phyloP scores from a whole-genome alignment of 2,113 vertebrate genomes.

The Atrichornis clamosus region DNA sequence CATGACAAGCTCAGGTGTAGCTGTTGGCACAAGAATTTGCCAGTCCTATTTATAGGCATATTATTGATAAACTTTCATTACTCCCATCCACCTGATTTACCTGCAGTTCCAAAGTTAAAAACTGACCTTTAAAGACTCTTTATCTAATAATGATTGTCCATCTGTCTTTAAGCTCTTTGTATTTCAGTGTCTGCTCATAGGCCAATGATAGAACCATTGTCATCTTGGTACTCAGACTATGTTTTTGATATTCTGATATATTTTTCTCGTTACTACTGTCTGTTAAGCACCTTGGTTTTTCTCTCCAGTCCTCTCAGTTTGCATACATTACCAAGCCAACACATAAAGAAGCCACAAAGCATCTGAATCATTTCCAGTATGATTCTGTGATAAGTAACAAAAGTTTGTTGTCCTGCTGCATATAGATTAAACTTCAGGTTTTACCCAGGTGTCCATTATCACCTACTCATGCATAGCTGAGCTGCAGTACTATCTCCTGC shows the following conservation, averaged over 20 bases:
- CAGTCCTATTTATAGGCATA: neutral
- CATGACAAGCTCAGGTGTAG: neutral
- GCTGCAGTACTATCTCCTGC: neutral
- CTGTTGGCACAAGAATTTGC: neutral
- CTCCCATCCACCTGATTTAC: neutral
- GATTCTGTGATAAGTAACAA: neutral
- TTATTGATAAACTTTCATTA: neutral
- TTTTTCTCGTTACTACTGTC: neutral
- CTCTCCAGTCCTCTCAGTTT: neutral
- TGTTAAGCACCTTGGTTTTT: neutral
- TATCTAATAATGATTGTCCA: neutral
- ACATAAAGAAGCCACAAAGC: neutral
- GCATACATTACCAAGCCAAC: neutral
- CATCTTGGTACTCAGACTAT: neutral
- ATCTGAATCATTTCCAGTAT: neutral
- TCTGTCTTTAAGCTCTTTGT: neutral
- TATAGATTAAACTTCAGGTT: neutral
- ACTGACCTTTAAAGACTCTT: neutral
- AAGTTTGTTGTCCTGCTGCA: neutral
- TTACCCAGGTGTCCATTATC: neutral
- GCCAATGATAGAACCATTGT: neutral
- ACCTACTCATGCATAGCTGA: neutral
- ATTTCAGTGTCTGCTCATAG: neutral
- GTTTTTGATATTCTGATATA: neutral
- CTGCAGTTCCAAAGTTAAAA: neutral